Evolutionary conservation across 2,113 vertebrate species (phyloP).

Genomic region (Illadopsis cleaveri): DNA sequence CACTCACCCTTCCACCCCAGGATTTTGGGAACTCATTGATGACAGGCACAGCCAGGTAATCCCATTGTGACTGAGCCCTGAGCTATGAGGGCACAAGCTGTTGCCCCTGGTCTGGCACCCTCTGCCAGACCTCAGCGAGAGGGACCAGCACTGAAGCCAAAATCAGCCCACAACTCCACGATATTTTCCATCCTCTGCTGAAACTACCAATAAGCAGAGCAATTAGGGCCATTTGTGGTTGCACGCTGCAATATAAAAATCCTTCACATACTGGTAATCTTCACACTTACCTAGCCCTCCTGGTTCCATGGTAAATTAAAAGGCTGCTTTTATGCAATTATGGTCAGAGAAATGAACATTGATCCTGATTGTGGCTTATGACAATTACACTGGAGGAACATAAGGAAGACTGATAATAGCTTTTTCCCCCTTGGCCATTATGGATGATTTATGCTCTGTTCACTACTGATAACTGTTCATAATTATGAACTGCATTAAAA

Average conservation of each 20-base stretch:
- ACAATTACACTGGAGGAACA: conserved; percentile 74
- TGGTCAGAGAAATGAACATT: conserved; percentile 69
- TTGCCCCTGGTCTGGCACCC: neutral
- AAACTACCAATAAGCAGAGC: neutral
- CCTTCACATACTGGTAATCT: conserved; percentile 55
- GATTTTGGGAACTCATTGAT: neutral
- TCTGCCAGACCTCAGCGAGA: neutral
- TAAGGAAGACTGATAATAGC: conserved; percentile 76
- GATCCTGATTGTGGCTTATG: conserved; percentile 72
- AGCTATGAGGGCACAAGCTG: fast-evolving
- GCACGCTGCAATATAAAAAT: neutral
- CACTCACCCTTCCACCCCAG: fast-evolving
- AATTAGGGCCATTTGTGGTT: conserved; percentile 31
- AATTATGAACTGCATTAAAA: conserved; percentile 72
- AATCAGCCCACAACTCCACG: neutral
- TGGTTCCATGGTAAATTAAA: conserved; percentile 65
- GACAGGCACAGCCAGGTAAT: neutral
- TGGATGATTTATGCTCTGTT: conserved; percentile 71
- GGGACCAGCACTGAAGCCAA: neutral
- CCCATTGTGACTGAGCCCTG: neutral
- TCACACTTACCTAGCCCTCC: conserved; percentile 62
- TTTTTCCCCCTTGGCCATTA: conserved; percentile 69
- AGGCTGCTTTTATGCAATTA: conserved; percentile 70
- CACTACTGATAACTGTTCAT: conserved; percentile 65
- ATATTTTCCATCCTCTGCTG: neutral